Evolutionary conservation across 2,888 invertebrate species (phyloP).

Genomic region (Sussaba pulchella): DNA sequence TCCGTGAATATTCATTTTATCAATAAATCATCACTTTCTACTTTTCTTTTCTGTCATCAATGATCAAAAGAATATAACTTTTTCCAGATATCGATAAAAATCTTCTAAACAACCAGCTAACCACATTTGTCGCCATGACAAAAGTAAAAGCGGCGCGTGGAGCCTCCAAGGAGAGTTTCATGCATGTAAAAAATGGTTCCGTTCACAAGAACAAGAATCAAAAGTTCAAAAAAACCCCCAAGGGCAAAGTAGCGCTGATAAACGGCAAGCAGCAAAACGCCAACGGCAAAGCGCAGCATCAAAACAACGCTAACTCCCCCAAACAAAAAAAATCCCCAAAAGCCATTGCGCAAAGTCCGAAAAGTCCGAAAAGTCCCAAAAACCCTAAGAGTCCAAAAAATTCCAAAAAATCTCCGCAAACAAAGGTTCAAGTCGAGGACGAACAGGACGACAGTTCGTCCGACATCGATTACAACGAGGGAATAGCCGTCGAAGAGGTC

Average conservation of each 20-base stretch:
- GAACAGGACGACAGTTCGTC: slow-evolving; percentile 61
- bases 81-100: slow-evolving; percentile 5
- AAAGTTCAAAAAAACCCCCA: slow-evolving; percentile 74
- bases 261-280: slow-evolving; percentile 52
- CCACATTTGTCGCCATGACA: slow-evolving; percentile 38
- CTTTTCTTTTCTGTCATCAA: too few species aligned
- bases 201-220: slow-evolving; percentile 71
- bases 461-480: slow-evolving; percentile 70
- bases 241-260: slow-evolving; percentile 71
- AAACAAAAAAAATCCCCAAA: slow-evolving; percentile 42
- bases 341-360: neutral
- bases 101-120: neutral
- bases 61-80: too few species aligned
- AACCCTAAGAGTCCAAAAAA: neutral
- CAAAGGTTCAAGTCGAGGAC: slow-evolving; percentile 47
- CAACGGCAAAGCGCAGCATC: slow-evolving; percentile 48
- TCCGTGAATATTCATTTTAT: too few species aligned
- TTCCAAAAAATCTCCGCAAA: slow-evolving; percentile 36
- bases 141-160: slow-evolving; percentile 33
- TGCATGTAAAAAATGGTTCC: slow-evolving; percentile 65
- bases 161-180: neutral
- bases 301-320: slow-evolving; percentile 44
- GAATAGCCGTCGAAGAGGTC: slow-evolving; percentile 64
- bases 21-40: too few species aligned
- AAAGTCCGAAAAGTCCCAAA: slow-evolving; percentile 24